phyloP scores from a whole-genome alignment of 2,888 invertebrate genomes.

The Chrysotoxum bicinctum region DNA sequence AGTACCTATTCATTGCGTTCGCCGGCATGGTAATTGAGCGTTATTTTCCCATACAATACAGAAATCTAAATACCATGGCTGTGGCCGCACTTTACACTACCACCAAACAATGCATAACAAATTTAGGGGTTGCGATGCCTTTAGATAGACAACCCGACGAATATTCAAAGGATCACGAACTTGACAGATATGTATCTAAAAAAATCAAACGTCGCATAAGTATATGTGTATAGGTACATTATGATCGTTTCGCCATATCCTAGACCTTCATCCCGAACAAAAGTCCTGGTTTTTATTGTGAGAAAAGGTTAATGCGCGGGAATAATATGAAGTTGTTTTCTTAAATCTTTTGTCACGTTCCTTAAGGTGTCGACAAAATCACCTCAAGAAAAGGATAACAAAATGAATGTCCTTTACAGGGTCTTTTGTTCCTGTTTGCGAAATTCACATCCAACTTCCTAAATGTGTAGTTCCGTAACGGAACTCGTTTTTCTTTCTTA shows the following conservation, averaged over 20 bases:
- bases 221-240: no score
- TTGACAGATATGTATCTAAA: conserved; percentile 17
- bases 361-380: conserved; percentile 61
- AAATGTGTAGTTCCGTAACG: background rate
- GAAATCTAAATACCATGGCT: conserved; percentile 17
- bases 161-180: conserved; percentile 12
- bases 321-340: conserved; percentile 35
- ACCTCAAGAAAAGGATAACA: conserved; percentile 63
- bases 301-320: conserved; percentile 43
- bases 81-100: conserved; percentile 55
- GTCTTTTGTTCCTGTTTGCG: background rate
- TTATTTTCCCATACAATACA: conserved; percentile 52
- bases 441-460: background rate
- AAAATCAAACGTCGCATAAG: conserved; percentile 17
- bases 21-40: conserved; percentile 50
- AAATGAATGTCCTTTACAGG: conserved; percentile 21
- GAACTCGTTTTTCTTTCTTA: conserved; percentile 30
- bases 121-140: conserved; percentile 59
- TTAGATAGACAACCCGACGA: background rate
- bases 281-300: conserved; percentile 26
- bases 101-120: conserved; percentile 55
- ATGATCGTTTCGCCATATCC: background rate
- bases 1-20: background rate
- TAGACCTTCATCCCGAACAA: background rate
- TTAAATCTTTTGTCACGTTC: conserved; percentile 39